These are phyloP conservation scores for Ctenodactylus gundi DNA, from an alignment of 2,113 vertebrate genomes.

Conservation along the genomic window DNA sequence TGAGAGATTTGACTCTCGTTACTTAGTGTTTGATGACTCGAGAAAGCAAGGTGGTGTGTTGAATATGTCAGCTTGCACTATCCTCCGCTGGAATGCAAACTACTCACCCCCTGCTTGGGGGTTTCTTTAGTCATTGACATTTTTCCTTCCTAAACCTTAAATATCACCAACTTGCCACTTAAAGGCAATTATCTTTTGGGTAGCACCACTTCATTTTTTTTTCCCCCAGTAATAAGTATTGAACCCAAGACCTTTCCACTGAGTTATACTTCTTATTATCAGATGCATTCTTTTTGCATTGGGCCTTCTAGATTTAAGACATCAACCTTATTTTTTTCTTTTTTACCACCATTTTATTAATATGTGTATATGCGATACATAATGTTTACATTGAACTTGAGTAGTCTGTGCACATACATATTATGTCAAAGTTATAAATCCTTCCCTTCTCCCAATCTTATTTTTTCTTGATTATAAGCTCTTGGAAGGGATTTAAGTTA, in stretches of 20 bases:
- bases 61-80: fast-evolving
- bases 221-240: too few species aligned
- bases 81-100: neutral
- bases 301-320: neutral
- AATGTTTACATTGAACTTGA: too few species aligned
- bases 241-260: too few species aligned
- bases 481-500: neutral
- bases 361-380: too few species aligned
- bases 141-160: neutral
- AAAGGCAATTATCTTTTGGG: neutral
- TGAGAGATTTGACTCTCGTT: too few species aligned
- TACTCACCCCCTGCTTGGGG: too few species aligned
- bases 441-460: too few species aligned
- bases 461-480: neutral
- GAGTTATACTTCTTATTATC: too few species aligned
- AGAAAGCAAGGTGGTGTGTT: fast-evolving
- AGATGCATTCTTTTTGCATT: fast-evolving
- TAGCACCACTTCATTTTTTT: neutral
- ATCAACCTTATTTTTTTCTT: neutral
- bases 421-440: too few species aligned
- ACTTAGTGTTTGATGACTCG: fast-evolving
- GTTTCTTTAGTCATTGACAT: fast-evolving
- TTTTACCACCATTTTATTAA: too few species aligned
- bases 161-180: fast-evolving
- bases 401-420: too few species aligned